A percentile compares a stretch with the other conserved stretches of the same genome.
Conservation (phyloP, 2,888 invertebrate genomes). For the Dryomyza anilis region DNA sequence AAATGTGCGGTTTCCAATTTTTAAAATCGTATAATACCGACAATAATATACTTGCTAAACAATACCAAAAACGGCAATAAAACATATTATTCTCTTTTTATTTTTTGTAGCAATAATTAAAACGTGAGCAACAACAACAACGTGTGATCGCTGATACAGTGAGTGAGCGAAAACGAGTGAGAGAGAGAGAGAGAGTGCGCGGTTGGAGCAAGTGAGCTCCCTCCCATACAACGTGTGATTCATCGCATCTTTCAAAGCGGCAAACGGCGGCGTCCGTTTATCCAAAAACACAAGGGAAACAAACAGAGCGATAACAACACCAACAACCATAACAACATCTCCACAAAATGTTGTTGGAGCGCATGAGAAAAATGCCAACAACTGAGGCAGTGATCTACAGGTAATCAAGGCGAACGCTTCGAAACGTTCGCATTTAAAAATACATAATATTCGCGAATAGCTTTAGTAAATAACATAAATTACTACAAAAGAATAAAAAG, state of each 20-base stretch:
- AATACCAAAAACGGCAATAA: slow-evolving; percentile 19
- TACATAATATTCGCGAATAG: neutral
- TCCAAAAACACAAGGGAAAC: slow-evolving; percentile 20
- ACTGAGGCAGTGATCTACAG: slow-evolving; percentile 54
- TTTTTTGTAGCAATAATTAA: neutral
- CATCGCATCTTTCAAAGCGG: neutral
- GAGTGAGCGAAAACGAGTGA: neutral
- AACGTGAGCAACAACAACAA: neutral
- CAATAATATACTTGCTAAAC: too few relatives aligned
- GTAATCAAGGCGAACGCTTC: slow-evolving; percentile 39
- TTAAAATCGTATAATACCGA: too few relatives aligned
- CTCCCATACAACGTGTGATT: slow-evolving; percentile 9
- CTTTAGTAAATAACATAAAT: neutral
- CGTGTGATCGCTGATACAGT: neutral
- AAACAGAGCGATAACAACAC: slow-evolving; percentile 39
- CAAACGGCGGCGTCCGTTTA: too few relatives aligned
- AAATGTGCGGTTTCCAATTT: neutral
- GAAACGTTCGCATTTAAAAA: slow-evolving; percentile 2
- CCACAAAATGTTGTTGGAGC: slow-evolving; percentile 24
- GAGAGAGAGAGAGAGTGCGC: neutral
- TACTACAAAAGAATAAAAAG: neutral
- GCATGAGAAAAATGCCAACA: slow-evolving; percentile 24
- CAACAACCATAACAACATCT: slow-evolving; percentile 34
- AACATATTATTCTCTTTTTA: slow-evolving; percentile 1
- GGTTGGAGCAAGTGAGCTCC: neutral